These are phyloP conservation scores for Catotricha subobsoleta DNA, from an alignment of 2,888 invertebrate genomes.

Conservation along the genomic window DNA sequence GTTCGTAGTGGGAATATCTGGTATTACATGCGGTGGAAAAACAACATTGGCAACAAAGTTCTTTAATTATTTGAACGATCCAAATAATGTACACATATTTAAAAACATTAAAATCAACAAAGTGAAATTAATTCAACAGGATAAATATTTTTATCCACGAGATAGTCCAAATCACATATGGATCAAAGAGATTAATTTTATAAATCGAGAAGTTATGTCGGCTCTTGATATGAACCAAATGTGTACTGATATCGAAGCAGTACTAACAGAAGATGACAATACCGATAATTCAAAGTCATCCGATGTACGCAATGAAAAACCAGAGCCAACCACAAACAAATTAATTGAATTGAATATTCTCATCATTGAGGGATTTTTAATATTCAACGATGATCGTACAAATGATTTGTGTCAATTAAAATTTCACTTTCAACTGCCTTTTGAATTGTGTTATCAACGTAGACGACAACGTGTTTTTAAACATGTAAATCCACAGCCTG, in stretches of 20 bases:
- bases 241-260: conserved; percentile 35
- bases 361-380: conserved; percentile 59
- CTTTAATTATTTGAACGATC: conserved; percentile 22
- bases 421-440: conserved; percentile 53
- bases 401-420: conserved; percentile 47
- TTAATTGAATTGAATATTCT: conserved; percentile 32
- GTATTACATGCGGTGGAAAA: conserved; percentile 73
- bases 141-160: conserved; percentile 51
- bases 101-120: conserved; percentile 25
- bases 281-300: conserved; percentile 4
- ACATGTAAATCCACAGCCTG: conserved; percentile 54
- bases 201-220: conserved; percentile 56
- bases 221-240: conserved; percentile 56
- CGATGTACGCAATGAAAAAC: conserved; percentile 11
- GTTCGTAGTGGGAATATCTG: conserved; percentile 51
- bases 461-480: conserved; percentile 49
- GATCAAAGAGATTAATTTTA: conserved; percentile 44
- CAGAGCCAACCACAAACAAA: conserved; percentile 3
- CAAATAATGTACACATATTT: conserved; percentile 14
- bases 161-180: conserved; percentile 45
- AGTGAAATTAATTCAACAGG: conserved; percentile 46
- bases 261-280: neutral
- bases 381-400: conserved; percentile 51
- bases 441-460: conserved; percentile 45
- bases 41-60: conserved; percentile 48